phyloP scores from a whole-genome alignment of 2,888 invertebrate species.

The Agrypnus murinus region DNA sequence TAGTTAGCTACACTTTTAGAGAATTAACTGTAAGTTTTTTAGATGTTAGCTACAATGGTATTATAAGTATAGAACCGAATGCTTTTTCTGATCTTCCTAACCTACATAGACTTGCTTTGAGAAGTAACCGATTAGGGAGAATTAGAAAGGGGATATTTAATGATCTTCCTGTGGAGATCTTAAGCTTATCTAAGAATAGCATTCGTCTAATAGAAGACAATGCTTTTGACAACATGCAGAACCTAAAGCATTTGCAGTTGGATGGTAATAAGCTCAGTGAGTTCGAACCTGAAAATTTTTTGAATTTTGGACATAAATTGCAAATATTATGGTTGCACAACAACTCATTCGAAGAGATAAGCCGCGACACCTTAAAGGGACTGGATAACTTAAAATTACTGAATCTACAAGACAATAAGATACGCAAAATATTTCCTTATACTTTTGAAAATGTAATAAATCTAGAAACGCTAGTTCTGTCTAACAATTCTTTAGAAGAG shows the following conservation, averaged over 20 bases:
- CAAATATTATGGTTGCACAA: conserved; percentile 35
- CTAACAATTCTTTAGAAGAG: conserved; percentile 20
- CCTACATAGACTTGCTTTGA: conserved; percentile 6
- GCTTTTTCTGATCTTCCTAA: conserved; percentile 24
- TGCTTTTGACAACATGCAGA: conserved; percentile 25
- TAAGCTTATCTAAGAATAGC: conserved; percentile 29
- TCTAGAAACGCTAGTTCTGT: conserved; percentile 33
- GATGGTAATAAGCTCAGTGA: conserved; percentile 35
- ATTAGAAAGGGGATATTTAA: conserved; percentile 25
- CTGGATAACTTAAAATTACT: conserved; percentile 32
- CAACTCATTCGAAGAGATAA: conserved; percentile 30
- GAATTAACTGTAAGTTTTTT: conserved; percentile 16
- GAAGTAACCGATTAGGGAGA: background rate
- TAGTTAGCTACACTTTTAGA: too few species aligned
- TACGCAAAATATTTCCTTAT: conserved; percentile 22
- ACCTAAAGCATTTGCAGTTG: conserved; percentile 38
- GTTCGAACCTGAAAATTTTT: conserved; percentile 27
- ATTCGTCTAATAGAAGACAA: conserved; percentile 17
- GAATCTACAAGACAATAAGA: conserved; percentile 40
- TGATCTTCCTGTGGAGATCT: conserved; percentile 9
- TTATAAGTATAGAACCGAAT: conserved; percentile 10
- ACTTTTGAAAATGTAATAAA: conserved; percentile 28
- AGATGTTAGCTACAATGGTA: conserved; percentile 9
- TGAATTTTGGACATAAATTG: conserved; percentile 14
- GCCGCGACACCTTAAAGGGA: conserved; percentile 27